Evolutionary conservation across 2,113 vertebrate species (phyloP).

Genomic region (Dromiciops gliroides): DNA sequence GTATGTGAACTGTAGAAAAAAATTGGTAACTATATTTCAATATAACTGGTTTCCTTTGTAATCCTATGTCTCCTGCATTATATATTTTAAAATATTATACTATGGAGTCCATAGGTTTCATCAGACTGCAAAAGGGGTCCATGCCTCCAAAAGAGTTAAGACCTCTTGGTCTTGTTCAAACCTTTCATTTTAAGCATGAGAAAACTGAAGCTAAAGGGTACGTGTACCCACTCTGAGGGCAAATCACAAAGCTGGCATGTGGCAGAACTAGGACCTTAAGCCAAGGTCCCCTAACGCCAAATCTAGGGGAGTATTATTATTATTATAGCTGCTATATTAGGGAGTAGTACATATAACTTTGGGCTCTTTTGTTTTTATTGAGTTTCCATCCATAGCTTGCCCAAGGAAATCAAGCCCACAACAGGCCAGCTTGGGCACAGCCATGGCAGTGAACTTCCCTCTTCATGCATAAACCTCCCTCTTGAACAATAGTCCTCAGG

Average conservation of each 20-base stretch:
- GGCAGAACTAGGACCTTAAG: not conserved
- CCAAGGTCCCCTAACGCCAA: not conserved
- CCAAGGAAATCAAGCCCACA: not conserved
- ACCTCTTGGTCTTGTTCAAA: not conserved
- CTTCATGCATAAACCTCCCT: not conserved
- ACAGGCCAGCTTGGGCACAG: not conserved
- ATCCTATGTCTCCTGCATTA: not conserved
- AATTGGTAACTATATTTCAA: not conserved
- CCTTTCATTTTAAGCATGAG: not conserved
- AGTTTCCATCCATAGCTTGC: conserved; percentile 21
- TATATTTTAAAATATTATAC: not conserved
- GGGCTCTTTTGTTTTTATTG: not conserved
- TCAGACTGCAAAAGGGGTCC: not conserved
- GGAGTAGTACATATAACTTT: not conserved
- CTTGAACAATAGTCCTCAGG: not conserved
- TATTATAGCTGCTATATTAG: not conserved
- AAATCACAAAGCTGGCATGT: not conserved
- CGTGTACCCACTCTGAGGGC: not conserved
- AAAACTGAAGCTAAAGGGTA: not conserved
- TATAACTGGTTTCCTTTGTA: not conserved
- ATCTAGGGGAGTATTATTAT: too few relatives aligned
- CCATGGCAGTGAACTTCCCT: not conserved
- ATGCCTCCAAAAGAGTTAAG: not conserved
- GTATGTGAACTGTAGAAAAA: not conserved
- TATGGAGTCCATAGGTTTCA: not conserved